These are phyloP conservation scores for Selene dorsalis DNA, from an alignment of 2,797 vertebrate species.

Conservation along the genomic window DNA sequence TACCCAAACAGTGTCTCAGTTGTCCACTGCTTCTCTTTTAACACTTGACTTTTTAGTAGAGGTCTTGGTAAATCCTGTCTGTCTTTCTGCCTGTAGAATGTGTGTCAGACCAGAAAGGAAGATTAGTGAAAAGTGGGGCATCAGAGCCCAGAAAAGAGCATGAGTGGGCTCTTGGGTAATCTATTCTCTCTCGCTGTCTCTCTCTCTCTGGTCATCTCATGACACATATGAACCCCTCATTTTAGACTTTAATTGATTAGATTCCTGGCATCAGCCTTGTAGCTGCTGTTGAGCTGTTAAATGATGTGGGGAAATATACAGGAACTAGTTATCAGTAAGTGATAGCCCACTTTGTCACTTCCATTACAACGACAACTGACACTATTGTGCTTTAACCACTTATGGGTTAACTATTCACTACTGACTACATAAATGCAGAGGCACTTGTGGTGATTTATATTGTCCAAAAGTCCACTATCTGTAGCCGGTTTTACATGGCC, in stretches of 20 bases:
- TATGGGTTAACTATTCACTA: neutral
- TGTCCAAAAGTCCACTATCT: neutral
- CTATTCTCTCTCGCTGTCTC: slow-evolving; percentile 45
- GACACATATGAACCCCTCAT: slow-evolving; percentile 37
- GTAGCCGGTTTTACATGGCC: neutral
- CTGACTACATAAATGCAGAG: slow-evolving; percentile 3
- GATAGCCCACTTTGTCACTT: neutral
- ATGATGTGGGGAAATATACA: slow-evolving; percentile 2
- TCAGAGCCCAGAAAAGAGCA: slow-evolving; percentile 70
- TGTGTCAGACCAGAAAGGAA: slow-evolving; percentile 76
- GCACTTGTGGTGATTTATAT: neutral
- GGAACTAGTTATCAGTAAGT: neutral
- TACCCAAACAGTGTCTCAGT: too few species aligned
- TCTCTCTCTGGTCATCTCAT: slow-evolving; percentile 44
- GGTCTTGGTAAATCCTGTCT: slow-evolving; percentile 60
- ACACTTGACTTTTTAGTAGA: slow-evolving; percentile 24
- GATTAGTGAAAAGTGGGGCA: slow-evolving; percentile 79
- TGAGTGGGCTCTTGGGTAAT: slow-evolving; percentile 71
- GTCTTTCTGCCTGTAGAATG: slow-evolving; percentile 65
- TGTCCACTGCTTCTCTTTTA: neutral
- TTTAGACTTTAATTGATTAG: slow-evolving; percentile 38
- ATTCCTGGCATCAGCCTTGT: slow-evolving; percentile 23
- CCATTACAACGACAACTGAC: neutral
- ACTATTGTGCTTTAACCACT: slow-evolving; percentile 1
- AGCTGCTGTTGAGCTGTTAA: slow-evolving; percentile 26